Percentiles rank a stretch among this genome's conserved stretches.
phyloP scores from a whole-genome alignment of 1,140 invertebrate genomes.

The Pygmarrhopalites habei region DNA sequence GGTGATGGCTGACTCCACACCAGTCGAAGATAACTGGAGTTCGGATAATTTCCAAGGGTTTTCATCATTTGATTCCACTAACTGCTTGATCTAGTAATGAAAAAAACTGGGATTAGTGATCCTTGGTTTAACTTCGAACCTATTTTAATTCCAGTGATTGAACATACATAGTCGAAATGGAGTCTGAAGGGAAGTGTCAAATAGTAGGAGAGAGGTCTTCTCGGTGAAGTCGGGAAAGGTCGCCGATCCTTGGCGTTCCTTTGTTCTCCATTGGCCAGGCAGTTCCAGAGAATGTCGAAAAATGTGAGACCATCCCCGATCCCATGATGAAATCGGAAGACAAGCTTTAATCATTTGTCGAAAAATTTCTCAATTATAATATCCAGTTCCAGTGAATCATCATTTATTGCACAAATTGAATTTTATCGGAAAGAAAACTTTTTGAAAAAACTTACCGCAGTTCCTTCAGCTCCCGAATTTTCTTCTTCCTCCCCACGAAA shows the following conservation, averaged over 20 bases:
- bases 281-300: background rate
- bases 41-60: constrained; percentile 6
- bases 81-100: too few species aligned
- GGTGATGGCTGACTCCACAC: background rate
- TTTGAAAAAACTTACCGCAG: too few species aligned
- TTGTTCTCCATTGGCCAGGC: constrained; percentile 1
- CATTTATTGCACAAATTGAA: too few species aligned
- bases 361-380: too few species aligned
- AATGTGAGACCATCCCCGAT: background rate
- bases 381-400: too few species aligned
- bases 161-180: constrained; percentile 1
- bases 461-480: background rate
- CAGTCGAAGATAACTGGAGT: background rate
- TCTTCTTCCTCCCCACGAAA: background rate
- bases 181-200: background rate
- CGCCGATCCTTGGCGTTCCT: too few species aligned
- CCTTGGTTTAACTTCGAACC: too few species aligned
- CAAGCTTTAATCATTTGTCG: too few species aligned
- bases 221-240: too few species aligned
- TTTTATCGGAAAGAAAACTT: too few species aligned
- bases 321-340: constrained; percentile 5
- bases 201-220: background rate
- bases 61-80: background rate
- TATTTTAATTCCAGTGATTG: too few species aligned
- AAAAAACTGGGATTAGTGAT: too few species aligned